These are phyloP conservation scores for Drosophila phalerata DNA, from an alignment of 2,888 invertebrate species.

Conservation along the genomic window DNA sequence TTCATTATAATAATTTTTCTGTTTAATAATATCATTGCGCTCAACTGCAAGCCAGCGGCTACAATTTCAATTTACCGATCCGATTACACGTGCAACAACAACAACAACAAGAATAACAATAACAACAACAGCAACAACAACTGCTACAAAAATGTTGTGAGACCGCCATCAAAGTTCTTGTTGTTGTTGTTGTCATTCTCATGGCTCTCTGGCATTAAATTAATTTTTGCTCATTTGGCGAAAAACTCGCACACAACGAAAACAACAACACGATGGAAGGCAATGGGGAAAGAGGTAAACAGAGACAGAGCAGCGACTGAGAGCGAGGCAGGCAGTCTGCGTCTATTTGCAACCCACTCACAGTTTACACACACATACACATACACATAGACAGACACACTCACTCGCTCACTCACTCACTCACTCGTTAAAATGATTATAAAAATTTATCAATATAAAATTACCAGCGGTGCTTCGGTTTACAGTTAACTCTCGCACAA, in stretches of 20 bases:
- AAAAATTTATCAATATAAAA: constrained; percentile 82
- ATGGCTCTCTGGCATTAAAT: constrained; percentile 74
- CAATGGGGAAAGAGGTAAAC: constrained; percentile 36
- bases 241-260: constrained; percentile 42
- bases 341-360: constrained; percentile 68
- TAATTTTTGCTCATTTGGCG: constrained; percentile 78
- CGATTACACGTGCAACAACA: constrained; percentile 76
- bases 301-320: constrained; percentile 30
- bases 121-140: no score
- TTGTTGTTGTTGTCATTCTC: constrained; percentile 55
- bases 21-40: constrained; percentile 79
- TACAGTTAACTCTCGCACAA: constrained; percentile 67
- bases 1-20: constrained; percentile 79
- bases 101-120: constrained; percentile 33
- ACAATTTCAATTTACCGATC: constrained; percentile 79
- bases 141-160: constrained; percentile 56
- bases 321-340: constrained; percentile 51
- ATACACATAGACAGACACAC: background rate
- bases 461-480: constrained; percentile 70
- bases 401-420: constrained; percentile 42
- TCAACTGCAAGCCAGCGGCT: constrained; percentile 78
- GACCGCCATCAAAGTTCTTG: constrained; percentile 47
- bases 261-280: constrained; percentile 12
- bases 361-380: constrained; percentile 26
- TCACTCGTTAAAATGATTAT: constrained; percentile 81